Evolutionary conservation across 2,888 invertebrate species (phyloP).

Genomic region (Mantis religiosa): DNA sequence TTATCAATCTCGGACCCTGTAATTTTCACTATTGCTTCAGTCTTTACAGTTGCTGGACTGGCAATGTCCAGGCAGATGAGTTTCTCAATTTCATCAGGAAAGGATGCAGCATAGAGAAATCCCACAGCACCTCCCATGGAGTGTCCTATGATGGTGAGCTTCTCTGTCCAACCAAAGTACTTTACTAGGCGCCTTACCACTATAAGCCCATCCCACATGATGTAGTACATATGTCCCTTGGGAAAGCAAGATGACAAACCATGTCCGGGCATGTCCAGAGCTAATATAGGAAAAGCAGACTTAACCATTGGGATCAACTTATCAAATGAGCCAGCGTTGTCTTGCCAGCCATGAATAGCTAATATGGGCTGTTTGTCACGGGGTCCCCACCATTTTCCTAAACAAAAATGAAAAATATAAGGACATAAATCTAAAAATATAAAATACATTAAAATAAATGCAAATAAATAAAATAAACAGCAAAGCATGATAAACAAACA

Average conservation of each 20-base stretch:
- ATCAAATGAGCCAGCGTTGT: constrained; percentile 80
- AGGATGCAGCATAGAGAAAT: constrained; percentile 75
- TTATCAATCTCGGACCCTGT: constrained; percentile 47
- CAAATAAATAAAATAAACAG: not conserved
- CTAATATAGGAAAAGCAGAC: constrained; percentile 60
- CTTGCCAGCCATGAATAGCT: constrained; percentile 86
- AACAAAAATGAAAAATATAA: constrained; percentile 31
- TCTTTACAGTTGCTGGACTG: constrained; percentile 64
- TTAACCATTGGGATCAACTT: constrained; percentile 66
- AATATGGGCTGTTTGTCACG: constrained; percentile 66
- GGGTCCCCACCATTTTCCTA: constrained; percentile 80
- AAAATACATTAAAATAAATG: too few species aligned
- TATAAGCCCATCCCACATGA: constrained; percentile 77
- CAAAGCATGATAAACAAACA: not conserved
- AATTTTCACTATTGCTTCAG: constrained; percentile 49
- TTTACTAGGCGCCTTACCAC: constrained; percentile 68
- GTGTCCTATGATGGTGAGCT: constrained; percentile 70
- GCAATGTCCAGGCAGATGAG: constrained; percentile 74
- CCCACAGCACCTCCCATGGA: constrained; percentile 75
- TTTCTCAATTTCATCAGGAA: constrained; percentile 64
- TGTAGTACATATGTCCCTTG: constrained; percentile 57
- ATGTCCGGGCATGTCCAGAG: constrained; percentile 73
- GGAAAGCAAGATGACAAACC: constrained; percentile 50
- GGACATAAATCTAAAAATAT: too few species aligned
- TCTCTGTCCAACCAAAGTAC: constrained; percentile 66